These are phyloP conservation scores for Phyllotreta striolata DNA, from an alignment of 2,888 invertebrate genomes.

Conservation along the genomic window DNA sequence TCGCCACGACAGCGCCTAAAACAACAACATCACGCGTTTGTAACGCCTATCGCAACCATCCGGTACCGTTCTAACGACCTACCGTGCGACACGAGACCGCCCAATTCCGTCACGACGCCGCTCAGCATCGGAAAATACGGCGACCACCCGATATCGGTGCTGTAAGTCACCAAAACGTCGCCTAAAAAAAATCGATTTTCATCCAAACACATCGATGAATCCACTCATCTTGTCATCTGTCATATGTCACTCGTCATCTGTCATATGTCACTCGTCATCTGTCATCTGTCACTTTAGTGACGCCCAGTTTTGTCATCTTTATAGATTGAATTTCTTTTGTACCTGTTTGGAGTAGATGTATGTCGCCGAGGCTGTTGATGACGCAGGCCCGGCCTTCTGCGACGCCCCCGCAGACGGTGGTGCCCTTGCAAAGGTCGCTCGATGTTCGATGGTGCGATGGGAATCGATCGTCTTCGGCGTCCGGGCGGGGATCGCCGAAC, in stretches of 20 bases:
- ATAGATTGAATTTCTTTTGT: no score
- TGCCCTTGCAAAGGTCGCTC: constrained; percentile 61
- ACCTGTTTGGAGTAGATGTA: constrained; percentile 56
- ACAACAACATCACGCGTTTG: constrained; percentile 17
- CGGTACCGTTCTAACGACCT: constrained; percentile 30
- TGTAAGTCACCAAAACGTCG: constrained; percentile 78
- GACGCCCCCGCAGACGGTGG: constrained; percentile 75
- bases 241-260: no score
- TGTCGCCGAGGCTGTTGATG: constrained; percentile 72
- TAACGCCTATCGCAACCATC: background rate
- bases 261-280: no score
- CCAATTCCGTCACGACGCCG: constrained; percentile 83
- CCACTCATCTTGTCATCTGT: no score
- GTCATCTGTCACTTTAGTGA: no score
- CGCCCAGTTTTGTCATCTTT: no score
- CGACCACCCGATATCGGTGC: constrained; percentile 86
- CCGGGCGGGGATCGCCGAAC: constrained; percentile 50
- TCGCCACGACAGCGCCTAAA: constrained; percentile 80
- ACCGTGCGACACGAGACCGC: constrained; percentile 86
- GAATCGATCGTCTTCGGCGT: constrained; percentile 35
- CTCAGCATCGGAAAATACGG: constrained; percentile 82
- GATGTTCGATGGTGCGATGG: constrained; percentile 20
- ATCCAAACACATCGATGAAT: no score
- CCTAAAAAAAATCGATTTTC: constrained; percentile 62
- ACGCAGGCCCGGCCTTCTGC: constrained; percentile 77